Evolutionary conservation across 2,113 vertebrate genomes (phyloP).

Genomic region (Anseranas semipalmata): DNA sequence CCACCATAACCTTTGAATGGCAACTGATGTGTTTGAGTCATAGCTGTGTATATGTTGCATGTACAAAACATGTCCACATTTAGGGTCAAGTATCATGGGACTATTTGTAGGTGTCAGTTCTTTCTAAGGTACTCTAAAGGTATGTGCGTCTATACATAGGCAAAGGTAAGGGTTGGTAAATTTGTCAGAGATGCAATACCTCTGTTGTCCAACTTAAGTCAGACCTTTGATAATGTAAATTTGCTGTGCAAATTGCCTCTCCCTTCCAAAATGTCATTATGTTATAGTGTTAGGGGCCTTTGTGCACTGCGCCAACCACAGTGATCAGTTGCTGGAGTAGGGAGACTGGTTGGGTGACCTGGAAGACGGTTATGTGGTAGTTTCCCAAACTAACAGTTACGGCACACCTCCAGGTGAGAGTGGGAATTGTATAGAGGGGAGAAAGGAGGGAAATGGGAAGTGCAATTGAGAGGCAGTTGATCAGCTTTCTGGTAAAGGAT

Average conservation of each 20-base stretch:
- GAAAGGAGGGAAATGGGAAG: neutral
- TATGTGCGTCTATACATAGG: rapidly evolving
- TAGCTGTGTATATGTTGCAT: neutral
- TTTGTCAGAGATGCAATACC: neutral
- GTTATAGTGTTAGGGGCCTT: neutral
- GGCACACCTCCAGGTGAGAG: neutral
- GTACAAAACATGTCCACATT: neutral
- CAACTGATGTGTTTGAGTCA: neutral
- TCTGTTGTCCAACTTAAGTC: neutral
- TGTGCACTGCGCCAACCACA: neutral
- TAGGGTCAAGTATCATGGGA: neutral
- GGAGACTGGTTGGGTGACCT: neutral
- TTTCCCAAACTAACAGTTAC: neutral
- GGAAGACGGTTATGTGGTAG: neutral
- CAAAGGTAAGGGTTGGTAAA: neutral
- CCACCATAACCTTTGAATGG: neutral
- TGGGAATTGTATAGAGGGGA: neutral
- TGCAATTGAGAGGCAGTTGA: neutral
- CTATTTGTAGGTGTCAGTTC: neutral
- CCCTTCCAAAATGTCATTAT: neutral
- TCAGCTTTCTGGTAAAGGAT: slow-evolving; percentile 21
- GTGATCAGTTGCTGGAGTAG: neutral
- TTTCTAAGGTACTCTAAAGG: neutral
- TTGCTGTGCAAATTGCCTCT: neutral
- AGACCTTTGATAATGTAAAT: neutral